These are phyloP conservation scores for Parapristionchus giblindavisi DNA, from an alignment of 2,888 invertebrate species.

Conservation along the genomic window DNA sequence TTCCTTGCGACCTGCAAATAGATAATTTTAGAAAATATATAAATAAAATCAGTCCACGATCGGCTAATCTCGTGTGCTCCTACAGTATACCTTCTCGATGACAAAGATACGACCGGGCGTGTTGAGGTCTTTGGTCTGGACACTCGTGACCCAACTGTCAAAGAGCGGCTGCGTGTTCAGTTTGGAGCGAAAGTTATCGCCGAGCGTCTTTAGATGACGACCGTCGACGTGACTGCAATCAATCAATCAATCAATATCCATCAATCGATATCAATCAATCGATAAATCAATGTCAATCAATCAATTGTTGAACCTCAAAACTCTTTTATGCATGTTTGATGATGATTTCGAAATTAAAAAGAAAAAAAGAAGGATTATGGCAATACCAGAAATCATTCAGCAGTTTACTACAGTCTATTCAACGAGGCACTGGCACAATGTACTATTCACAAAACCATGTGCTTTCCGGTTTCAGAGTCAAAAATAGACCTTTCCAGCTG, in stretches of 20 bases:
- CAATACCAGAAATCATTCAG: too few species aligned
- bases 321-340: too few species aligned
- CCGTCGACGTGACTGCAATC: conserved; percentile 37
- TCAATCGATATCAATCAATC: neutral
- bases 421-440: too few species aligned
- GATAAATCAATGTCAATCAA: too few species aligned
- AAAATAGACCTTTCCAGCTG: too few species aligned
- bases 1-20: conserved; percentile 50
- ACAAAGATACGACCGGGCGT: conserved; percentile 46
- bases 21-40: neutral
- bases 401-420: too few species aligned
- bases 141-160: conserved; percentile 88
- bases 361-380: too few species aligned
- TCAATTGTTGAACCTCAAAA: too few species aligned
- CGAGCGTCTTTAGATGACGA: conserved; percentile 77
- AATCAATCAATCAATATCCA: neutral
- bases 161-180: conserved; percentile 96
- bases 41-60: neutral
- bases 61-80: neutral
- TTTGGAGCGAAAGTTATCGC: conserved; percentile 95
- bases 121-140: conserved; percentile 47
- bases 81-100: conserved; percentile 46
- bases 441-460: too few species aligned
- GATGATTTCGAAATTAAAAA: too few species aligned
- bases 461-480: too few species aligned